Base-by-base conservation (phyloP, 2,888 invertebrate genomes). In the Drosophila cracens region DNA sequence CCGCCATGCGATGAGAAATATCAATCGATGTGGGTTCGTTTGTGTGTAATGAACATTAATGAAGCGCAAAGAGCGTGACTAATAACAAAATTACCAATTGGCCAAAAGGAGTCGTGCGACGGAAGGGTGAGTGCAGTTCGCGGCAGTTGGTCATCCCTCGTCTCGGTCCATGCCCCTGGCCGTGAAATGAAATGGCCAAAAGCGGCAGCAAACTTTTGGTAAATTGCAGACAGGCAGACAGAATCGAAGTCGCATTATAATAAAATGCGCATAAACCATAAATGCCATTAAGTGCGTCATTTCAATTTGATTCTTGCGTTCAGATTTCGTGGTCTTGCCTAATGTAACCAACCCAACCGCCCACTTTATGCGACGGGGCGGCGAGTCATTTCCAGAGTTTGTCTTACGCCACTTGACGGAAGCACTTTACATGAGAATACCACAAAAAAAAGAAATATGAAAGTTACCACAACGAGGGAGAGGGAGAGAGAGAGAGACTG, bases 1-100 rank as follows among this genome's bases (percentile, higher is more conserved):
- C 85, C 83, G 83, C 83, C 82, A 85, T 71, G 71, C 79, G 85
- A 70, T 62, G 82, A 64, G 82, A 70, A 87, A 87, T 87, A 89
- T 89, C 86, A 89, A 87, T 89, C 86, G 86, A 85, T 87, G 89
- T 89, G 86, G 86, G 86, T 87, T 81, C 86, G 85, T 87, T 87
- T 87, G 83, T 89, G 87, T 89, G 90, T 88, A 89, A 87, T 87
- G 90, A 89, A 87, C 87, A 89, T 87, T 87, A 87, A 87, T 89
- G 87, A 89, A 87, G 88, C 87, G 87, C 87, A 87, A 89, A 87
- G 86, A 89, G 87, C 87, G 87, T 89, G 90, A 89, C 87, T 87
- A 87, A 87, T 87, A 87, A 79, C 86, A 82, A 87, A 87, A 89
- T 87, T 87, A 83, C 87, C 89, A 89, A 87, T 87, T 86, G 88